Evolutionary conservation across 1,140 invertebrate genomes (phyloP), one percentile per base, ranked within the genome.

Genomic region (Heliconius congener): DNA sequence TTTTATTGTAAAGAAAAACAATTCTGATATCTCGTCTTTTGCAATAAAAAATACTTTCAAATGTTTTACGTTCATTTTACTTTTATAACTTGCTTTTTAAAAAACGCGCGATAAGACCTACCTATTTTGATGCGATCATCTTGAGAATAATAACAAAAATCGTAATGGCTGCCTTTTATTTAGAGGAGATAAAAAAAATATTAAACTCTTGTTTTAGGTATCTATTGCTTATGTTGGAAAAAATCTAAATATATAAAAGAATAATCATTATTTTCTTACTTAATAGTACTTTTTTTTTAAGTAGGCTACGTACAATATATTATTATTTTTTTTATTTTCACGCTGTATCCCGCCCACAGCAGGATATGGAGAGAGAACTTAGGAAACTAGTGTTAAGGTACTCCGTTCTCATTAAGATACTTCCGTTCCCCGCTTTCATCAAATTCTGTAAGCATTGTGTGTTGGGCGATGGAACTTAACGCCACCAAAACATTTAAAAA

Each of bases 1-100:
- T 30, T 66, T 30, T 30, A 66, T 66, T 27, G 60, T 66, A 66
- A 66, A 66, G 60, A 66, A 66, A 66, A 66, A 66, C 60, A 66
- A 66, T 66, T 30, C 60, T 11, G 27, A 66, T 66, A 66, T 66
- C 60, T 66, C 60, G 60, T 66, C 60, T 66, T 66, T 66, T 27
- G 60, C 60, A 66, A 66, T 66, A 66, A 66, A 66, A 66, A 66
- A 66, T 5, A 30, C 60, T 66, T 66, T 66, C 13, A 66, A 66
- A 66, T 30, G 27, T 66, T 66, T 66, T 66, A 66, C 23, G 60
- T 66, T 27, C 60, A 6, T 30, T 66, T 30, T 13, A 60, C n/a
- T 66, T 66, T 66, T 30, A 30, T 66, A 30, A 11, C 0, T 66
- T 30, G 23, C 60, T 66, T 66, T 66, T 66, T 66, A 66, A 66